A percentile compares a stretch with the other conserved stretches of the same genome.
These are phyloP conservation scores for Gryon sp. DNA, from an alignment of 1,140 invertebrate species.

Conservation along the genomic window DNA sequence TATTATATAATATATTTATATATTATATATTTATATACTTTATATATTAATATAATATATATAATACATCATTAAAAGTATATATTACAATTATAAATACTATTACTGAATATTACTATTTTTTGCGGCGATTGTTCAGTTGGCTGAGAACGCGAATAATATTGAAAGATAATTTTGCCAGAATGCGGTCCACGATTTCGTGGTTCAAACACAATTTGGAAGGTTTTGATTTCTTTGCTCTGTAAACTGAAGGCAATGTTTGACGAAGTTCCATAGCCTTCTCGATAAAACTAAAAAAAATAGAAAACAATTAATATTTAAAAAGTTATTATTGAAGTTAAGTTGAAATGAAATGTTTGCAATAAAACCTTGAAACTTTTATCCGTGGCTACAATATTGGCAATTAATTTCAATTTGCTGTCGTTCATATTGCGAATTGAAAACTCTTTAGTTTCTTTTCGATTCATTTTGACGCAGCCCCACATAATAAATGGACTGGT, in stretches of 20 bases:
- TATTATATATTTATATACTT: background rate
- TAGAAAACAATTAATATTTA: background rate
- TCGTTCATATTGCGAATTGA: slow-evolving; percentile 78
- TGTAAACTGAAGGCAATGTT: slow-evolving; percentile 72
- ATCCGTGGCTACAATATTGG: slow-evolving; percentile 67
- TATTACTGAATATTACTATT: slow-evolving; percentile 17
- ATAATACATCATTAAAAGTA: too few species aligned
- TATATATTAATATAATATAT: too few species aligned
- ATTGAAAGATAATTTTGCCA: slow-evolving; percentile 78
- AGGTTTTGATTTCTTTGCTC: slow-evolving; percentile 75
- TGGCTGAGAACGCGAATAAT: slow-evolving; percentile 69
- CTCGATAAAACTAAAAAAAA: slow-evolving; percentile 71
- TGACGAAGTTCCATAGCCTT: slow-evolving; percentile 53
- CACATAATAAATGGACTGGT: slow-evolving; percentile 78
- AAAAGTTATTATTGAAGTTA: background rate
- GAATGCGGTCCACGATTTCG: slow-evolving; percentile 70
- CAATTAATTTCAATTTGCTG: slow-evolving; percentile 76
- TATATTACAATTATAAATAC: too few species aligned
- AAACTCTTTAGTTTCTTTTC: slow-evolving; percentile 76
- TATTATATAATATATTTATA: background rate
- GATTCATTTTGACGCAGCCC: slow-evolving; percentile 78
- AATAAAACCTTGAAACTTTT: slow-evolving; percentile 71
- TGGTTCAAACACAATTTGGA: slow-evolving; percentile 76
- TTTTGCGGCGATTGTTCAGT: slow-evolving; percentile 43
- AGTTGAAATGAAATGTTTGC: background rate